Base-by-base conservation (phyloP, 2,113 vertebrate species). In the Rhea americana region DNA sequence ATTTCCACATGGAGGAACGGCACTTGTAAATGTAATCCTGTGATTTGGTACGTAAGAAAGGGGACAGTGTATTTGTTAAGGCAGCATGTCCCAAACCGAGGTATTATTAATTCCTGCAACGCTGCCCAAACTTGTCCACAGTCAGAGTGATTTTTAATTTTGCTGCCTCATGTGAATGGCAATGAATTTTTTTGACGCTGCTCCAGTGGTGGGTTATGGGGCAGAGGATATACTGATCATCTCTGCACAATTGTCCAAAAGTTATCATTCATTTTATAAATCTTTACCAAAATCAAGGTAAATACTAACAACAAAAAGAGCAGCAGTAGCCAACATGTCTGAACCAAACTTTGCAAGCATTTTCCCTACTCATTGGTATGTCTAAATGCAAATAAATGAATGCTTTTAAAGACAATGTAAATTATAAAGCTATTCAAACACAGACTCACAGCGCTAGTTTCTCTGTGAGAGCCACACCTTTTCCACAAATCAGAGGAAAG, bases 11-110 rank as follows among this genome's bases (percentile, higher is more conserved):
- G 2, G 70, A 91, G 56, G 80, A 88, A 74, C 55, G 59, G 41
- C 67, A 68, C 76, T 63, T 93, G 73, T 53, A 85, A 88, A 83
- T 55, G 39, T 48, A 93, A 91, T 43, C 43, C 71, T 82, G 87
- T 28, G 63, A 80, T 70, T 75, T 84, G 70, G 58, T 56, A 66
- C 0, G 13, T 13, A 32, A 78, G 37, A 79, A 13, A 76, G 62
- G 70, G 83, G 73, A 56, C 32, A 4, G 4, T 10, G 48, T 87
- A 47, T 59, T 70, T 61, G 70, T 56, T 48, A 82, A 74, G 28
- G 70, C 6, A 6, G 25, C 13, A 2, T 6, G 4, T 56, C 65
- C 80, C 24, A 21, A 8, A 3, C 37, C 58, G 1, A 37, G n/a
- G 25, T 50, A 30, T 83, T 88, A 78, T 76, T 89, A 61, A 94